Base-by-base conservation (phyloP, 2,113 vertebrate genomes). In the Acrocephalus arundinaceus region DNA sequence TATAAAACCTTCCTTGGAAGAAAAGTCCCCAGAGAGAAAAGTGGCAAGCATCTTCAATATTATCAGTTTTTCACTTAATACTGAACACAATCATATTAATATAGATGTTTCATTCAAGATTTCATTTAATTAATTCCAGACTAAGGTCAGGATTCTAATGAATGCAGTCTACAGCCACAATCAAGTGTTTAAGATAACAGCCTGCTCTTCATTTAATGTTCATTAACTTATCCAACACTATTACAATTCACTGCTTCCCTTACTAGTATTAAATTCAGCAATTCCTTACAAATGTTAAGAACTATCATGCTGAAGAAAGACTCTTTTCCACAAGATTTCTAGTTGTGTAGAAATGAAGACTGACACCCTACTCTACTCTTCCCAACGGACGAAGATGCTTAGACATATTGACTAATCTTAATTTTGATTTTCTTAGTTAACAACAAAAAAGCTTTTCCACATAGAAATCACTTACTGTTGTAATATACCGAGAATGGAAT, bases 401-500 rank as follows among this genome's bases (percentile, higher is more conserved):
- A 54, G 9, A 46, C 7, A 22, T 46, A 51, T 17, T 79, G 70
- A 82, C 62, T 52, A 25, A 49, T 16, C 30, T 41, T 55, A 55
- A 52, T 77, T 93, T 61, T 85, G 11, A 67, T 73, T 94, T 86
- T 89, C 33, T 76, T 48, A 27, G 9, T 57, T 90, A 57, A 85
- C 24, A 5, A 72, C 63, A 67, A 83, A 93, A 87, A 31, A 12
- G 22, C n/a, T 93, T 93, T 89, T 82, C 37, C 62, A 87, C 55
- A 79, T 27, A 83, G 10, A 85, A 74, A 57, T 31, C 10, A 96
- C 98, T 98, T 98, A 99, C 99, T 58, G 99, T 99, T 96, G 99
- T 99, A 97, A 99, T 99, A 97, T 99, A 99, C 86, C 99, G 98
- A 10, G 98, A 99, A 96, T 99, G 99, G 98, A 99, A 99, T 97